Base-by-base conservation (phyloP, 2,797 vertebrate genomes). In the Cynopterus sphinx region DNA sequence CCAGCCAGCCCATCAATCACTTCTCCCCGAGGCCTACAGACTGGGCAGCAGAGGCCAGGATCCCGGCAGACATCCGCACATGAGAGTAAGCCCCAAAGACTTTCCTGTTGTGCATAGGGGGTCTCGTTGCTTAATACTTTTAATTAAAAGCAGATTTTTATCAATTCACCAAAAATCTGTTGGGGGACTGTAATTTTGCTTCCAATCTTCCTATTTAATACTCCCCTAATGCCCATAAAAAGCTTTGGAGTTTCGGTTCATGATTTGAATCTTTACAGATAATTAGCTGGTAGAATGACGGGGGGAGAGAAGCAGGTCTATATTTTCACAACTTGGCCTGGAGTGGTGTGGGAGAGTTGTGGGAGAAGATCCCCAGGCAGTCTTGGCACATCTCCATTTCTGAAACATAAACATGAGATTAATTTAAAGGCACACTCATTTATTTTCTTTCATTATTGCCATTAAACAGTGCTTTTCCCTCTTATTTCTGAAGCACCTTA, bases 61-160 rank as follows among this genome's bases (percentile, higher is more conserved):
- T 73, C 83, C 83, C 75, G 9, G 57, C 4, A 70, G 90, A 77
- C 46, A 55, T 22, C 51, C 2, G 55, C 24, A 67, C 24, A 9
- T 8, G 33, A 73, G 93, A 90, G 41, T 55, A 12, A 92, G 59
- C 77, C 77, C 87, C 65, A 31, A n/a, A 93, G 59, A 74, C 74
- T 57, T 46, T 61, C 70, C 74, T 81, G 90, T 95, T 88, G 79
- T 81, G 55, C 36, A 36, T 4, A 94, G 19, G 93, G 77, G 70
- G 74, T 9, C 65, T 74, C 79, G 22, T 22, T 79, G 96, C 61
- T 97, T 98, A 98, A 92, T 79, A 97, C 97, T 98, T 98, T 97
- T 98, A 98, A 98, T 98, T 98, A 97, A 98, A 98, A 98, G 94
- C 97, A 98, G 97, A 89, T 93, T n/a, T 92, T 70, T 63, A 96